A percentile compares a stretch with the other conserved stretches of the same genome.
These are phyloP conservation scores for Prunella fulvescens DNA, from an alignment of 2,113 vertebrate species.

Conservation along the genomic window DNA sequence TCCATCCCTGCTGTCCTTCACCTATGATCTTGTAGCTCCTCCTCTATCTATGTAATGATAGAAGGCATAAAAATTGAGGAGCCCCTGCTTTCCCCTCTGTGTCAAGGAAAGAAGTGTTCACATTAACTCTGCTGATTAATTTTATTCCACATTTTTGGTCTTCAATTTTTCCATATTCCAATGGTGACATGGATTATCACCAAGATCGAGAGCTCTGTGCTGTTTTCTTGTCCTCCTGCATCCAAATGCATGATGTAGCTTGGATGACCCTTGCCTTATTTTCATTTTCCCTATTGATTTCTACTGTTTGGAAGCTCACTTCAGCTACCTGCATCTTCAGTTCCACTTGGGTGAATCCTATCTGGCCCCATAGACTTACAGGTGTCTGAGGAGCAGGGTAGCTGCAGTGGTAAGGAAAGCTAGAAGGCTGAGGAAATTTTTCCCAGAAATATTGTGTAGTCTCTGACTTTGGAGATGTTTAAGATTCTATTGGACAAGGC, in stretches of 20 bases:
- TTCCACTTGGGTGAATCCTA: background rate
- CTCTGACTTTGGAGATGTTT: background rate
- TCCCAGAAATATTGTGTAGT: background rate
- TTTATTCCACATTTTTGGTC: background rate
- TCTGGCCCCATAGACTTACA: rapidly evolving
- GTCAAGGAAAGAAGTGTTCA: background rate
- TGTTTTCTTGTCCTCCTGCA: background rate
- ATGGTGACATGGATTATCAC: rapidly evolving
- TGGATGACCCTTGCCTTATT: background rate
- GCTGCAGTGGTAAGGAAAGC: background rate
- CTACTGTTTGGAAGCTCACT: background rate
- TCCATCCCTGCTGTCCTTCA: background rate
- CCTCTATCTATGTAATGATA: background rate
- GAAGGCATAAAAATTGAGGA: background rate
- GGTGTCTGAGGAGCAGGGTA: background rate
- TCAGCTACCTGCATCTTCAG: background rate
- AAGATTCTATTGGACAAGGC: background rate
- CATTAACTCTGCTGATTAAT: background rate
- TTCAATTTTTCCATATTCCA: background rate
- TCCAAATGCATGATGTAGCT: background rate
- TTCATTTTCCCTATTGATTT: background rate
- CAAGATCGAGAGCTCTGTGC: too few species aligned
- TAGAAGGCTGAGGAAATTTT: background rate
- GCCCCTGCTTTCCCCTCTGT: background rate
- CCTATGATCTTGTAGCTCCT: background rate